Percentiles rank a stretch among this genome's conserved stretches.
Conservation (phyloP, 2,113 vertebrate species). For the Sturnus vulgaris region DNA sequence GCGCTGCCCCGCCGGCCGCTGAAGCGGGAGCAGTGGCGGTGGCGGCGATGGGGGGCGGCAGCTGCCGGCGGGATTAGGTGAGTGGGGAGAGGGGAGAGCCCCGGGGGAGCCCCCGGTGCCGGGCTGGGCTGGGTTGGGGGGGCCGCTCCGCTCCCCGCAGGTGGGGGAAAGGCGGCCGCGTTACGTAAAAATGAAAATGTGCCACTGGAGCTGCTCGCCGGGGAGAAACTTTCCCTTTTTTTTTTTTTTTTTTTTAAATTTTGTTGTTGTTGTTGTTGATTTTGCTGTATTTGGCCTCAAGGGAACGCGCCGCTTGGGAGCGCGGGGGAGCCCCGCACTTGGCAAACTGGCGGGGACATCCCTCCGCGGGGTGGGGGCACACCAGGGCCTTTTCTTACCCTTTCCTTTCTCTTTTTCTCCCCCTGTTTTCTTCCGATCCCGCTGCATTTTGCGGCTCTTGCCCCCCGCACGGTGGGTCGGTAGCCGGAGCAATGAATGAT, state of each 20-base stretch:
- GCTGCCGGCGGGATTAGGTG: not conserved
- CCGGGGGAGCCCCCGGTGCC: not conserved
- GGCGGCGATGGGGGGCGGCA: not conserved
- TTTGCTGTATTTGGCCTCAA: not conserved
- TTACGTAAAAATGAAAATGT: conserved; percentile 18
- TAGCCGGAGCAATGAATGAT: not conserved
- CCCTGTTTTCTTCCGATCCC: too few relatives aligned
- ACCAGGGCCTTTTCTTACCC: not conserved
- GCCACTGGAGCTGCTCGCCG: not conserved
- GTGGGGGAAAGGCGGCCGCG: not conserved
- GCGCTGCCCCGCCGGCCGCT: not conserved
- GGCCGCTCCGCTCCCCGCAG: not conserved
- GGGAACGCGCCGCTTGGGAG: not conserved
- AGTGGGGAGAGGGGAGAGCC: not conserved
- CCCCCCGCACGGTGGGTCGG: not conserved
- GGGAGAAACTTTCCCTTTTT: not conserved
- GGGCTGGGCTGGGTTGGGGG: not conserved
- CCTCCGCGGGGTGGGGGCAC: not conserved
- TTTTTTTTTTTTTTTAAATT: not conserved
- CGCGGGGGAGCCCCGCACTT: not conserved
- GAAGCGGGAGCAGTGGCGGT: not conserved
- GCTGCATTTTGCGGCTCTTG: not conserved
- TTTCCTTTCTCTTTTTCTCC: accelerated
- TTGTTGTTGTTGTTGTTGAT: not conserved
- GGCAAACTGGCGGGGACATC: not conserved